Evolutionary conservation across 1,140 invertebrate species (phyloP).

Genomic region (honey bee (Apis mellifera)): Amel_HAv3.1 CM009942.2:6161501-6162000

Average conservation of each 20-base stretch:
- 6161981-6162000: neutral
- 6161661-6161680: constrained; percentile 12
- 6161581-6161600: constrained; percentile 32
- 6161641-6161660: constrained; percentile 7
- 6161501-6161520: constrained; percentile 43
- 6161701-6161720: neutral
- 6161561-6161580: constrained; percentile 34
- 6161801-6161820: neutral
- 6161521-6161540: constrained; percentile 34
- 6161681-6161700: neutral
- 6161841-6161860: too few relatives aligned
- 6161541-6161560: constrained; percentile 24
- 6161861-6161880: neutral
- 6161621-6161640: neutral
- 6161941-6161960: neutral
- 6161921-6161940: neutral
- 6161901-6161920: neutral
- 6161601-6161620: neutral
- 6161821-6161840: neutral
- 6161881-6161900: neutral
- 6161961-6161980: constrained; percentile 5
- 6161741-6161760: neutral
- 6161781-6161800: neutral
- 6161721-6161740: neutral
- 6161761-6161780: neutral